Conservation (phyloP, 2,113 vertebrate genomes). For the Columba janthina region DNA sequence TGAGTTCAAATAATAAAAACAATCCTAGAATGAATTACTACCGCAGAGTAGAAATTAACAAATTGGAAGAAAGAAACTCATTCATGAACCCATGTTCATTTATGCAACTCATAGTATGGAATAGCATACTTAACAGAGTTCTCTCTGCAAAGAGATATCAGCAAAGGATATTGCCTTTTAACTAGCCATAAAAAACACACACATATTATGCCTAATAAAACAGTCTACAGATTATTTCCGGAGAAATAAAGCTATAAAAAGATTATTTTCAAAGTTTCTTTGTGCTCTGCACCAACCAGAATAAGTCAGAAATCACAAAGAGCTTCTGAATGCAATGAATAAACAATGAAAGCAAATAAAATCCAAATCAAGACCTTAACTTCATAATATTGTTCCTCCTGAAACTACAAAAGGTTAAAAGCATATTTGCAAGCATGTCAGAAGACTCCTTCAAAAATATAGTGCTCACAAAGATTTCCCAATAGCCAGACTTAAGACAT, state of each 20-base stretch:
- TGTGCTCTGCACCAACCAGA: neutral
- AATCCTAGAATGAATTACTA: neutral
- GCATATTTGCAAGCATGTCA: neutral
- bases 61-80: neutral
- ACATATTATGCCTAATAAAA: neutral
- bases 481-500: neutral
- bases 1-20: neutral
- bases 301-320: neutral
- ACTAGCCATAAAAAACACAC: neutral
- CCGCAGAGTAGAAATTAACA: neutral
- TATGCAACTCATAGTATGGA: neutral
- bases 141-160: neutral
- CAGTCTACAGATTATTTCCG: neutral
- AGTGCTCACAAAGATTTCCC: neutral
- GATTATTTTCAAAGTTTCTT: neutral
- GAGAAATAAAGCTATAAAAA: neutral
- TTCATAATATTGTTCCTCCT: neutral
- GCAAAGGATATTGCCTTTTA: neutral
- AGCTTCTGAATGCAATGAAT: neutral
- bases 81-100: neutral
- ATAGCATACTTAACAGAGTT: neutral
- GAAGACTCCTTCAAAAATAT: neutral
- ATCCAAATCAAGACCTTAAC: neutral
- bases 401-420: neutral
- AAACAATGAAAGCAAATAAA: conserved; percentile 2